phyloP scores from a whole-genome alignment of 2,888 invertebrate species.

The Parthenolecanium corni region DNA sequence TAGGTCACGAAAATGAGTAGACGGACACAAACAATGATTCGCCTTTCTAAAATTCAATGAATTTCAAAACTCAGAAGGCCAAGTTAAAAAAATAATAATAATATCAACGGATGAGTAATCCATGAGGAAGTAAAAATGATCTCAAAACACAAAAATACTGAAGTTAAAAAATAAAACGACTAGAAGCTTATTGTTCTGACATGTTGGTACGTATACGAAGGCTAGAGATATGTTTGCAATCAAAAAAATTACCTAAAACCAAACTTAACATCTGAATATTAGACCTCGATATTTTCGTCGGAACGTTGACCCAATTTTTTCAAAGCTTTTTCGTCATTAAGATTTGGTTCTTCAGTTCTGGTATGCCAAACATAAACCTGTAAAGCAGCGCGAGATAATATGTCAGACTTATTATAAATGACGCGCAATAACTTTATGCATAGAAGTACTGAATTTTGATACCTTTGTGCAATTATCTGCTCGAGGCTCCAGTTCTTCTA shows the following conservation, averaged over 20 bases:
- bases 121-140: neutral
- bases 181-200: constrained; percentile 17
- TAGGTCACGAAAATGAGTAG: too few species aligned
- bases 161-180: constrained; percentile 16
- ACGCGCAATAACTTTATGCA: neutral
- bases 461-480: constrained; percentile 81
- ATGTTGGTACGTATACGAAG: neutral
- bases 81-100: too few species aligned
- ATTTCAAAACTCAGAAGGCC: too few species aligned
- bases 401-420: neutral
- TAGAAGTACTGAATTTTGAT: constrained; percentile 11
- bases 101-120: neutral
- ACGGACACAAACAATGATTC: too few species aligned
- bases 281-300: constrained; percentile 50
- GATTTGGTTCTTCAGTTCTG: constrained; percentile 75
- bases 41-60: too few species aligned
- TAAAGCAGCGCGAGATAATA: constrained; percentile 28
- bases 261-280: constrained; percentile 31
- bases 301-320: constrained; percentile 45
- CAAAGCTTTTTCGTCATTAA: constrained; percentile 55
- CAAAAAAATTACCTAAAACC: constrained; percentile 5
- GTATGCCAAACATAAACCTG: constrained; percentile 98
- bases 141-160: neutral
- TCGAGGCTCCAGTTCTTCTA: constrained; percentile 72
- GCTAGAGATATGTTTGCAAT: neutral